Evolutionary conservation across 2,888 invertebrate species (phyloP).

Genomic region (Orthonychiurus folsomi): DNA sequence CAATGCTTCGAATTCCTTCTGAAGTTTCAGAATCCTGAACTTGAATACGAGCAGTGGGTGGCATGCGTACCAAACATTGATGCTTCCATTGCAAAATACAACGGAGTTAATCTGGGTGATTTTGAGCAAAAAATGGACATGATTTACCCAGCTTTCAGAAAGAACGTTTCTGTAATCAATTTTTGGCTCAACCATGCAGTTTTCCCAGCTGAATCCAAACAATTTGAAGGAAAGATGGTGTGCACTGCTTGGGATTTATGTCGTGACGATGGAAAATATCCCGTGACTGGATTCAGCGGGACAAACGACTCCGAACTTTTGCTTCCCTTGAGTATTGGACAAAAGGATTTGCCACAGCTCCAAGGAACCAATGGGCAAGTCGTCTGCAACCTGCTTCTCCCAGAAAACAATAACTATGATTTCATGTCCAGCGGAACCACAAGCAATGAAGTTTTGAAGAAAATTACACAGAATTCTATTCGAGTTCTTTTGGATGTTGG

Average conservation of each 20-base stretch:
- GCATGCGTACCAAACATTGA: not conserved
- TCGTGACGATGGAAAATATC: not conserved
- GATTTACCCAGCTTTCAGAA: not conserved
- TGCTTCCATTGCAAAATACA: no score
- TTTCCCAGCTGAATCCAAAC: not conserved
- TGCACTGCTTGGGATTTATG: not conserved
- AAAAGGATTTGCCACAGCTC: not conserved
- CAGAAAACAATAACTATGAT: not conserved
- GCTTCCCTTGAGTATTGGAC: not conserved
- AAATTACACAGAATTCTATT: not conserved
- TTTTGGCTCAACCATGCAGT: not conserved
- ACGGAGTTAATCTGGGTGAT: not conserved
- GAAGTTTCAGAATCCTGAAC: not conserved
- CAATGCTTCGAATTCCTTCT: not conserved
- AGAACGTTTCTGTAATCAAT: not conserved
- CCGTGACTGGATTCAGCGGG: not conserved
- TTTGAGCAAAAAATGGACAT: not conserved
- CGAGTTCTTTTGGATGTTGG: not conserved
- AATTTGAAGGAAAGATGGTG: not conserved
- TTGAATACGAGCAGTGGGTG: not conserved
- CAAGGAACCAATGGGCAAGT: not conserved
- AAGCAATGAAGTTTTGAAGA: not conserved
- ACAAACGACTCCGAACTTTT: not conserved
- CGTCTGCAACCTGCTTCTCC: not conserved
- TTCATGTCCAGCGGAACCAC: not conserved